Conservation (phyloP, 2,797 vertebrate species). For the Pseudopleuronectes americanus region DNA sequence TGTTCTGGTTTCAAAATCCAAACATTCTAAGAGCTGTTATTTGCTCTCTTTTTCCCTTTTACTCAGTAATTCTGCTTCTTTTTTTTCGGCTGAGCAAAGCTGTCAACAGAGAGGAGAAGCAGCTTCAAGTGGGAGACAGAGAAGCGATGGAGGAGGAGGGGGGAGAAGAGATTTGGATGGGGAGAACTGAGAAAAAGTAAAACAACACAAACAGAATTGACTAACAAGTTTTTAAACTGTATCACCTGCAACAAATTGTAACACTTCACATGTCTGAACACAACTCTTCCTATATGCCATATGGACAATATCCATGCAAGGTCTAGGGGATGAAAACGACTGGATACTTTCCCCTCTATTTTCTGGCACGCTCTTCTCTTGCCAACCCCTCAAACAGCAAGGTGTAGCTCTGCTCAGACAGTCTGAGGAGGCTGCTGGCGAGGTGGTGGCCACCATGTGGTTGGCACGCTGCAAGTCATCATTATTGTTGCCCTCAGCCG, state of each 20-base stretch:
- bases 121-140: slow-evolving; percentile 74
- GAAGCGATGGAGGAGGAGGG: slow-evolving; percentile 43
- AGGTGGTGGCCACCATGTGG: slow-evolving; percentile 65
- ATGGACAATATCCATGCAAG: not conserved
- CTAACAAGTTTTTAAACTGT: slow-evolving; percentile 7
- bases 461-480: slow-evolving; percentile 67
- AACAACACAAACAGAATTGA: slow-evolving; percentile 13
- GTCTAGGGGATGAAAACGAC: slow-evolving; percentile 22
- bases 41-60: slow-evolving; percentile 83
- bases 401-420: slow-evolving; percentile 62
- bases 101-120: slow-evolving; percentile 76
- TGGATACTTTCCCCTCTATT: not conserved
- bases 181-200: slow-evolving; percentile 21
- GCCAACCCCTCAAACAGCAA: slow-evolving; percentile 44
- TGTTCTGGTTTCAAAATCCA: slow-evolving; percentile 89
- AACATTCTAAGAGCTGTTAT: slow-evolving; percentile 87
- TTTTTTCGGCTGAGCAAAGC: slow-evolving; percentile 76
- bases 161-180: slow-evolving; percentile 24
- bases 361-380: slow-evolving; percentile 17
- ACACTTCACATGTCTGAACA: not conserved
- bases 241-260: slow-evolving; percentile 15
- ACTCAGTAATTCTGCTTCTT: slow-evolving; percentile 81
- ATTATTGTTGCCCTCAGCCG: slow-evolving; percentile 68
- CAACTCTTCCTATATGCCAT: not conserved
- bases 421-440: slow-evolving; percentile 53